phyloP scores from a whole-genome alignment of 2,888 invertebrate genomes.

The Temnothorax rugatulus region DNA sequence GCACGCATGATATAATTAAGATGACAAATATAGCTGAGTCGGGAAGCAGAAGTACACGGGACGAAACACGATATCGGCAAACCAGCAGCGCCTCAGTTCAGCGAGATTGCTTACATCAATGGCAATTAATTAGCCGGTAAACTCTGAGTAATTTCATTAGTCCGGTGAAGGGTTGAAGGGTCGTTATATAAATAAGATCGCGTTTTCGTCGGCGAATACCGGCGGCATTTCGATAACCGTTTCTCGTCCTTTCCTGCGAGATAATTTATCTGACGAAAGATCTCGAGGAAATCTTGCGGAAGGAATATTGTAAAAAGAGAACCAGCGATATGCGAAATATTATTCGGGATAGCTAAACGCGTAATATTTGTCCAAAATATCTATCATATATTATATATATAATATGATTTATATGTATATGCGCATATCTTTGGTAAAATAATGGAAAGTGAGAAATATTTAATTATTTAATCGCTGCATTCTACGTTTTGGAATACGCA shows the following conservation, averaged over 20 bases:
- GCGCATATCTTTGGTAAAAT: not conserved
- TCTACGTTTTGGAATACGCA: not conserved
- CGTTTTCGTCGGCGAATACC: constrained; percentile 61
- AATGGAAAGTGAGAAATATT: not conserved
- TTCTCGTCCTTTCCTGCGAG: constrained; percentile 49
- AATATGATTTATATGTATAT: not conserved
- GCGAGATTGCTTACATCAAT: constrained; percentile 80
- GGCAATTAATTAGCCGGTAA: constrained; percentile 81
- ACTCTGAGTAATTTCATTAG: constrained; percentile 77
- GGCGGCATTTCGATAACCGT: constrained; percentile 62
- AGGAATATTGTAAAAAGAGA: too few relatives aligned
- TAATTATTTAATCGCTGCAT: constrained; percentile 1
- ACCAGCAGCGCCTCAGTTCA: constrained; percentile 71
- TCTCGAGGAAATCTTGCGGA: not conserved
- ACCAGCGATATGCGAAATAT: not conserved
- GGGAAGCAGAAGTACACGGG: constrained; percentile 7
- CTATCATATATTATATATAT: not conserved
- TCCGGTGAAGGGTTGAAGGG: constrained; percentile 60
- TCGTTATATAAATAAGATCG: constrained; percentile 75
- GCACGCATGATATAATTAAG: constrained; percentile 41
- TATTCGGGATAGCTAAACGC: not conserved
- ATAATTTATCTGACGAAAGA: constrained; percentile 21
- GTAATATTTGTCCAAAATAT: constrained; percentile 7
- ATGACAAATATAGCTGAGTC: constrained; percentile 48
- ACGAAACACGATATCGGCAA: constrained; percentile 64